phyloP scores from a whole-genome alignment of 2,113 vertebrate species.

The Salvelinus sp. region DNA sequence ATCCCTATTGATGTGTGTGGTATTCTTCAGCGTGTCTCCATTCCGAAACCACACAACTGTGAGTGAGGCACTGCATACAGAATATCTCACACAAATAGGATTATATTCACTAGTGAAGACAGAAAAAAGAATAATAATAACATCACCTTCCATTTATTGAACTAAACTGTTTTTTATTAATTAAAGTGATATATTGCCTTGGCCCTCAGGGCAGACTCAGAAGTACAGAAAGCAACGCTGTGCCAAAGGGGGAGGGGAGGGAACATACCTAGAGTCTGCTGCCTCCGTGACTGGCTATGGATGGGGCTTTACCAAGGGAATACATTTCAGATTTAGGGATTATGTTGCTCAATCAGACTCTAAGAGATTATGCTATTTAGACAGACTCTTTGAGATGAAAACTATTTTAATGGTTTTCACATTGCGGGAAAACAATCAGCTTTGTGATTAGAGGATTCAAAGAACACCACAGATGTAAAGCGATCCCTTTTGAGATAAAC shows the following conservation, averaged over 20 bases:
- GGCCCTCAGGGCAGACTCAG: slow-evolving; percentile 78
- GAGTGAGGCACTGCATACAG: neutral
- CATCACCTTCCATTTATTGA: slow-evolving; percentile 2
- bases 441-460: slow-evolving; percentile 61
- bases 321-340: slow-evolving; percentile 65
- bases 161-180: slow-evolving; percentile 60
- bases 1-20: slow-evolving; percentile 4
- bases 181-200: slow-evolving; percentile 75
- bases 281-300: slow-evolving; percentile 9
- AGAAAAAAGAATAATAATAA: neutral
- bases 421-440: slow-evolving; percentile 65
- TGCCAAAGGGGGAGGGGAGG: slow-evolving; percentile 48
- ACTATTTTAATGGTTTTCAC: slow-evolving; percentile 55
- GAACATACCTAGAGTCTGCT: slow-evolving; percentile 36
- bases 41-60: neutral
- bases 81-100: neutral
- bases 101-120: neutral
- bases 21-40: slow-evolving; percentile 1
- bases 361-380: slow-evolving; percentile 71
- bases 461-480: slow-evolving; percentile 65
- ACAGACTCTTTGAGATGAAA: slow-evolving; percentile 65
- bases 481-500: slow-evolving; percentile 50
- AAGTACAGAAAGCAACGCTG: slow-evolving; percentile 73
- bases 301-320: slow-evolving; percentile 24
- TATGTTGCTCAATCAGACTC: slow-evolving; percentile 71